phyloP scores from a whole-genome alignment of 2,797 vertebrate species.

The Triplophysa yarkandensis region DNA sequence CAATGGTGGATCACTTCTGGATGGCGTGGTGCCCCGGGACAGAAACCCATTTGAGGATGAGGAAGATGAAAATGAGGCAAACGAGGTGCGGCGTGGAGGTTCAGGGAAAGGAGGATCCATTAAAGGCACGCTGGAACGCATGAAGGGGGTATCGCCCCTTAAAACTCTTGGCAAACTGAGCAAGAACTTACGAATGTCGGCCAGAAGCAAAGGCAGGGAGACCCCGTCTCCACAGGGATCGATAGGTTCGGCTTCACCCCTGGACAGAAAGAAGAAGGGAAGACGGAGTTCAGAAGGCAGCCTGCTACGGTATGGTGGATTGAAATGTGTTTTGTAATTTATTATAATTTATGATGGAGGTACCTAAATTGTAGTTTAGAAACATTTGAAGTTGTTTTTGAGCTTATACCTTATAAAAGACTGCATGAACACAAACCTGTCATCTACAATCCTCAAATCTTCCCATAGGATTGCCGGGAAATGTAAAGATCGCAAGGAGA shows the following conservation, averaged over 20 bases:
- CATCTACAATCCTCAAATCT: not conserved
- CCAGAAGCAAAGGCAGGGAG: constrained; percentile 61
- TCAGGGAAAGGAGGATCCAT: constrained; percentile 67
- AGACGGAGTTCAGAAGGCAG: constrained; percentile 86
- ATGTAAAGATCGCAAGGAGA: constrained; percentile 75
- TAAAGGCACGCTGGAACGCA: constrained; percentile 68
- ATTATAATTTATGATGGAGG: too few relatives aligned
- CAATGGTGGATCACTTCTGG: constrained; percentile 70
- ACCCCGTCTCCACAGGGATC: constrained; percentile 71
- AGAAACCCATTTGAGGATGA: constrained; percentile 80
- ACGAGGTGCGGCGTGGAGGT: constrained; percentile 73
- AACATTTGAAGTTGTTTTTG: too few relatives aligned
- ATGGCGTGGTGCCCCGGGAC: constrained; percentile 69
- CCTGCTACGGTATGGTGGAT: constrained; percentile 70
- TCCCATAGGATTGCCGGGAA: constrained; percentile 73
- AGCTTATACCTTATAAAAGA: too few relatives aligned
- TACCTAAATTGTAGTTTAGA: too few relatives aligned
- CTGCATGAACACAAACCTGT: not conserved
- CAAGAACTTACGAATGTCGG: constrained; percentile 73
- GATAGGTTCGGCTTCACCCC: constrained; percentile 67
- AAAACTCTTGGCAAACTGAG: constrained; percentile 77
- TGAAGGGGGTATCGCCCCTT: constrained; percentile 70
- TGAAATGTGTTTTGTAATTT: not conserved
- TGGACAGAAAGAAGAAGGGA: constrained; percentile 76
- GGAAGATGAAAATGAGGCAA: constrained; percentile 80